phyloP scores from a whole-genome alignment of 2,797 vertebrate genomes.

The Petrocephalus sullivani region DNA sequence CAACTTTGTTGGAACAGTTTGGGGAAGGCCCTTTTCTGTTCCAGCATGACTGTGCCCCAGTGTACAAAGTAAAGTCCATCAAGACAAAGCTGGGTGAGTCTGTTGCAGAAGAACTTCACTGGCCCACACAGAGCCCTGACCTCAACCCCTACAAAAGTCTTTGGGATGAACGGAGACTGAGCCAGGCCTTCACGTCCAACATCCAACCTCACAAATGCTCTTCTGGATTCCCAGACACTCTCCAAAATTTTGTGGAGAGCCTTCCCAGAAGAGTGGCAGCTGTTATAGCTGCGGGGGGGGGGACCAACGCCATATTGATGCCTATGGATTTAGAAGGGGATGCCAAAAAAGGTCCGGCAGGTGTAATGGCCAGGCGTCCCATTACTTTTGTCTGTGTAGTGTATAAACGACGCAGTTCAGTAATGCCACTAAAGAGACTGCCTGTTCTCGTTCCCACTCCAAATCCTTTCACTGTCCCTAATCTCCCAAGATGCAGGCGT shows the following conservation, averaged over 20 bases:
- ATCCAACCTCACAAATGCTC: neutral
- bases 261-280: neutral
- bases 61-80: no score
- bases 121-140: neutral
- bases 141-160: neutral
- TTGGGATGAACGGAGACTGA: neutral
- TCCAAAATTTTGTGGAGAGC: neutral
- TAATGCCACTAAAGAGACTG: neutral
- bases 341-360: neutral
- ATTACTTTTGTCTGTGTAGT: neutral
- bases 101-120: neutral
- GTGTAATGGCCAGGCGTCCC: neutral
- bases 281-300: neutral
- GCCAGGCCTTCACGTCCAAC: neutral
- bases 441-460: neutral
- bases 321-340: neutral
- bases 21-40: neutral
- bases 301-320: neutral
- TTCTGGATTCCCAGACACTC: neutral
- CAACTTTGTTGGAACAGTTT: neutral
- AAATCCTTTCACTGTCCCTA: neutral
- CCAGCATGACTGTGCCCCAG: no score
- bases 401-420: neutral
- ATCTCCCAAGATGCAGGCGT: neutral
- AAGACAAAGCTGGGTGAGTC: no score